phyloP scores from a whole-genome alignment of 2,888 invertebrate genomes.

The Salticus scenicus region DNA sequence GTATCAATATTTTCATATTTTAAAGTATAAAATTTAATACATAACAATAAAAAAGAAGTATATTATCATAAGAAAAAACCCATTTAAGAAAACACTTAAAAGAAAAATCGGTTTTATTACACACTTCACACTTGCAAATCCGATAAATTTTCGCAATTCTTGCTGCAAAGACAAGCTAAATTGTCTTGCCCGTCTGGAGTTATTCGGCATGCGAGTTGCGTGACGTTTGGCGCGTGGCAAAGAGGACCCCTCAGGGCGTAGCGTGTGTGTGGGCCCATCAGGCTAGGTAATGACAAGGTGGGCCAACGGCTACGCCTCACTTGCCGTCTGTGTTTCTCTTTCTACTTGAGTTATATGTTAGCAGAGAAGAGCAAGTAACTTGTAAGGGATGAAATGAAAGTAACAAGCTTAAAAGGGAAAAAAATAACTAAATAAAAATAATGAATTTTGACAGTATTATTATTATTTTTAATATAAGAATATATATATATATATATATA shows the following conservation, averaged over 20 bases:
- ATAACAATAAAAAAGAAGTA: too few relatives aligned
- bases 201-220: conserved; percentile 26
- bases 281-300: conserved; percentile 54
- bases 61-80: too few relatives aligned
- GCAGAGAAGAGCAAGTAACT: too few relatives aligned
- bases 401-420: neutral
- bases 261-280: conserved; percentile 40
- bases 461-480: too few relatives aligned
- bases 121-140: too few relatives aligned
- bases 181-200: neutral
- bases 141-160: neutral
- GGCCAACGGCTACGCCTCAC: conserved; percentile 37
- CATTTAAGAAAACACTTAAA: too few relatives aligned
- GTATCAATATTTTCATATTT: too few relatives aligned
- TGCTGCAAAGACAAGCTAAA: neutral
- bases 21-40: too few relatives aligned
- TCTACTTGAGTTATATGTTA: too few relatives aligned
- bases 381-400: conserved; percentile 14
- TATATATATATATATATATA: too few relatives aligned
- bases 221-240: conserved; percentile 41
- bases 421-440: too few relatives aligned
- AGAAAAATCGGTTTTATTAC: too few relatives aligned
- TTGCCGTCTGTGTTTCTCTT: neutral
- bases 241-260: conserved; percentile 46
- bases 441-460: neutral